Percentiles rank a stretch among this genome's conserved stretches.
Conservation (phyloP, 2,888 invertebrate species). For the Beris morrisii region DNA sequence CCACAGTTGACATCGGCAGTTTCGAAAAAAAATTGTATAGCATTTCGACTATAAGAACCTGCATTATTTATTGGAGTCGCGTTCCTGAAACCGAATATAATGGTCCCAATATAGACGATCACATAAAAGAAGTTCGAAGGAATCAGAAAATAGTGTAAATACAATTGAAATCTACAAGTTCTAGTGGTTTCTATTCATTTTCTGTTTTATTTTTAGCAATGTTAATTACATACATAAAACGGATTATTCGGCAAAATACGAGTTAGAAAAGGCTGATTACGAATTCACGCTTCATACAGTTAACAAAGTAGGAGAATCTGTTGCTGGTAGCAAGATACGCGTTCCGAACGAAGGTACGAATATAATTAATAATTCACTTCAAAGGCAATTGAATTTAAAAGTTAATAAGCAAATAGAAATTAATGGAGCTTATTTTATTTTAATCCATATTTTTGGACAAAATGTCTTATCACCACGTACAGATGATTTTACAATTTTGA, state of each 20-base stretch:
- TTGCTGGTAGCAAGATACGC: background rate
- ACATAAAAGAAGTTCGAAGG: constrained; percentile 56
- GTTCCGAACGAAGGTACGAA: constrained; percentile 21
- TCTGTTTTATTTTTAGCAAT: constrained; percentile 51
- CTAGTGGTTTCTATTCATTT: constrained; percentile 63
- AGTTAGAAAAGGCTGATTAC: constrained; percentile 28
- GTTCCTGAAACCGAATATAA: constrained; percentile 69
- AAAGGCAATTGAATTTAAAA: too few relatives aligned
- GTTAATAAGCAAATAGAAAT: too few relatives aligned
- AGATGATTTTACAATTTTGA: too few relatives aligned
- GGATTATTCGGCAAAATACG: constrained; percentile 32
- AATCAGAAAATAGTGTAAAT: constrained; percentile 45
- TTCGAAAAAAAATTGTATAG: constrained; percentile 67
- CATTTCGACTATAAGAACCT: constrained; percentile 48
- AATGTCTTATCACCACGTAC: too few relatives aligned
- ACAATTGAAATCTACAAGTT: background rate
- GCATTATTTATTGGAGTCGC: constrained; percentile 80
- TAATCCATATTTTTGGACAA: too few relatives aligned
- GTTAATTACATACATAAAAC: constrained; percentile 3
- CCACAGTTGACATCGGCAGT: constrained; percentile 71
- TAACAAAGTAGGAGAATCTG: constrained; percentile 15
- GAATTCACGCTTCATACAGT: constrained; percentile 63
- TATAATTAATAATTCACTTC: constrained; percentile 56
- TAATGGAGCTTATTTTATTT: too few relatives aligned
- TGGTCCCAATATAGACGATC: constrained; percentile 73